phyloP scores from a whole-genome alignment of 1,140 invertebrate species.

The Drosophila subpulchrella region DNA sequence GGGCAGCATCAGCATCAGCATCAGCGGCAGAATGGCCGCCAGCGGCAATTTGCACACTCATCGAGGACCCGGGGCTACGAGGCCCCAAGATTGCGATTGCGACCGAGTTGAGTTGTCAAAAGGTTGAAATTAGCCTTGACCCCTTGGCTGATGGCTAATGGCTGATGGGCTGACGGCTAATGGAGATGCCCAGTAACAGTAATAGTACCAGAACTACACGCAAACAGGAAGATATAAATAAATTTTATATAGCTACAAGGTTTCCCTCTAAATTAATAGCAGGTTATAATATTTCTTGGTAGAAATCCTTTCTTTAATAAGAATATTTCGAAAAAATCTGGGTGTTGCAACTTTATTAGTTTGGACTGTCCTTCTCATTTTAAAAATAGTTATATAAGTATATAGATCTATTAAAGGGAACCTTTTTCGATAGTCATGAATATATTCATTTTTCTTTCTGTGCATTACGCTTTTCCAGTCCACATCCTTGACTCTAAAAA shows the following conservation, averaged over 20 bases:
- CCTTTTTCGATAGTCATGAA: no score
- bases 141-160: slow-evolving; percentile 53
- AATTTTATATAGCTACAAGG: neutral
- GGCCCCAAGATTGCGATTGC: slow-evolving; percentile 1
- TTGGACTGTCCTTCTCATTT: no score
- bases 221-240: neutral
- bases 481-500: slow-evolving; percentile 14
- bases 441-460: neutral
- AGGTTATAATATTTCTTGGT: no score
- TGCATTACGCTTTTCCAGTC: slow-evolving; percentile 42
- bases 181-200: slow-evolving; percentile 28
- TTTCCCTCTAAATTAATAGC: no score
- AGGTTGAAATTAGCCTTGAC: slow-evolving; percentile 80
- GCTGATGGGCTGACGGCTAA: slow-evolving; percentile 41
- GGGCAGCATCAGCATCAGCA: slow-evolving; percentile 15
- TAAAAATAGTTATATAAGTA: no score
- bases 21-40: slow-evolving; percentile 29
- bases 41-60: slow-evolving; percentile 54
- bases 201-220: neutral
- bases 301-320: no score
- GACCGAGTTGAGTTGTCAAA: slow-evolving; percentile 72
- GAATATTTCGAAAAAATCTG: neutral
- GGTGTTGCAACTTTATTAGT: no score
- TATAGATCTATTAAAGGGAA: no score
- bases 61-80: slow-evolving; percentile 6